These are phyloP conservation scores for Leptonema lineaticorne DNA, from an alignment of 1,140 invertebrate genomes.

Conservation along the genomic window DNA sequence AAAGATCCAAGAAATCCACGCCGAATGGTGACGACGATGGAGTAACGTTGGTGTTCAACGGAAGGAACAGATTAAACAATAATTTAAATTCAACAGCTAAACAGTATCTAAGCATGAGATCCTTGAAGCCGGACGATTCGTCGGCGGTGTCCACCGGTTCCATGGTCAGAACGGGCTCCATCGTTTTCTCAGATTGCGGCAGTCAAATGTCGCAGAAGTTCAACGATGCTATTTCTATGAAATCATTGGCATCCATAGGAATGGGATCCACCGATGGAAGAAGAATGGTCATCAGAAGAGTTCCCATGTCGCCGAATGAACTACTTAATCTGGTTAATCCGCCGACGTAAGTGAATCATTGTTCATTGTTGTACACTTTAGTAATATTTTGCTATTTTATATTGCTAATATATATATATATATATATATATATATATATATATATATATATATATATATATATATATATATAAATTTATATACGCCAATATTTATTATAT, in stretches of 20 bases:
- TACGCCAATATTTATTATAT: no score
- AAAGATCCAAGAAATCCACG: slow-evolving; percentile 52
- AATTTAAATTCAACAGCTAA: slow-evolving; percentile 23
- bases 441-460: no score
- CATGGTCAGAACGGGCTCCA: slow-evolving; percentile 45
- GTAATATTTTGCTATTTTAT: no score
- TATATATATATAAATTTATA: no score
- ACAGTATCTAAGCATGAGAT: slow-evolving; percentile 44
- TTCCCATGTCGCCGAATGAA: slow-evolving; percentile 79
- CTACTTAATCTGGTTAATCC: slow-evolving; percentile 78
- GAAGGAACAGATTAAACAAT: slow-evolving; percentile 14
- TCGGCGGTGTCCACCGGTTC: slow-evolving; percentile 43
- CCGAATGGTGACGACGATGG: slow-evolving; percentile 51
- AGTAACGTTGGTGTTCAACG: slow-evolving; percentile 39
- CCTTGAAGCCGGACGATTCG: slow-evolving; percentile 44
- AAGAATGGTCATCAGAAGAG: slow-evolving; percentile 76
- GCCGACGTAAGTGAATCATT: slow-evolving; percentile 77
- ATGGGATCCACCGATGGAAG: slow-evolving; percentile 85
- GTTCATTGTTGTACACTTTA: no score
- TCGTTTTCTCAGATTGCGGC: slow-evolving; percentile 53
- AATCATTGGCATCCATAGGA: slow-evolving; percentile 77
- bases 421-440: no score
- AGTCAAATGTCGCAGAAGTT: slow-evolving; percentile 45
- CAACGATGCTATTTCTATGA: slow-evolving; percentile 66
- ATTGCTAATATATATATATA: no score